Evolutionary conservation across 2,797 vertebrate genomes (phyloP), one percentile per base, ranked within the genome.

Genomic region (Poecilia velifera): DNA sequence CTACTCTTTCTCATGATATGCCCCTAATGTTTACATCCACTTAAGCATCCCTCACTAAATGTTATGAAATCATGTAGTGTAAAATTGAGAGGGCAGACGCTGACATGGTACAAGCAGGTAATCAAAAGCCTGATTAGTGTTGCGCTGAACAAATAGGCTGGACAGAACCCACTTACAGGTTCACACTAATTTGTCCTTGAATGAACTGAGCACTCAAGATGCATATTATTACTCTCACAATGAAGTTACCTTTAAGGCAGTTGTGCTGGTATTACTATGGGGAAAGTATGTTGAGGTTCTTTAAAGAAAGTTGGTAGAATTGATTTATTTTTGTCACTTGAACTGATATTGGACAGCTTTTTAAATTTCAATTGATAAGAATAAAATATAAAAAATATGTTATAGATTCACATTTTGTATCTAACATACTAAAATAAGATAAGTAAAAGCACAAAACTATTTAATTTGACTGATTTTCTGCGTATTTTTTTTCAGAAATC

Each of bases 41-140:
- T 92, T 83, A 84, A 83, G 79, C 78, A 55, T 74, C 9, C 13
- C 73, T 77, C 49, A 39, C 73, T 76, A 79, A 80, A 87, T 83
- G 82, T 84, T 89, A 72, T 85, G 85, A 89, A 89, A 87, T 76
- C 51, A 76, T 82, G 77, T 87, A 72, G 81, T 85, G 86, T 89
- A 86, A 92, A 90, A 89, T 78, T 80, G 77, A 89, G 59, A 86
- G 73, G 79, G 70, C 76, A 77, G 81, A 74, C 57, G 51, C 2
- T 41, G 81, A 68, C 76, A 73, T 25, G 74, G 77, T 78, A 82
- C 82, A 82, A 86, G 84, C 82, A 82, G 80, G 76, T 87, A 87
- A 93, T 91, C 86, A 88, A 68, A 74, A 66, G n/a, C 25, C 70
- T 81, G 77, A 85, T 90, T 88, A 87, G 78, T 43, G 25, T 57